Base-by-base conservation (phyloP, 2,797 vertebrate genomes). In the Carcharodon carcharias region DNA sequence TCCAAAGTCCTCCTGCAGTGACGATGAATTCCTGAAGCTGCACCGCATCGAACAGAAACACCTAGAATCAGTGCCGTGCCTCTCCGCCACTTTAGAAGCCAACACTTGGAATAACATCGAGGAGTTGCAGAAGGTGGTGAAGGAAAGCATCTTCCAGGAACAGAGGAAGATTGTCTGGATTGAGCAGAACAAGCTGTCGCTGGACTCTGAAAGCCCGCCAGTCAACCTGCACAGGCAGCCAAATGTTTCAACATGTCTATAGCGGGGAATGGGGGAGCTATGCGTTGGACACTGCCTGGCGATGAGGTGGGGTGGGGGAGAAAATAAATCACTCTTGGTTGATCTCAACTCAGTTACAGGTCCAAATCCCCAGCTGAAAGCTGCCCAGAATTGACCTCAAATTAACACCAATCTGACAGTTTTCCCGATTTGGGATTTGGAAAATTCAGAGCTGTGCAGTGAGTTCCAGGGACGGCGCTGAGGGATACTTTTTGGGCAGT, bases 61-160 rank as follows among this genome's bases (percentile, higher is more conserved):
- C 96, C 97, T 98, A 69, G 97, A 97, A 4, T 5, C 96, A 4
- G 97, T 98, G 69, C 98, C 98, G 0, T 98, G 97, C 96, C 98
- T 97, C 58, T 98, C 98, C 97, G 97, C 97, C 18, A 96, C 96
- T 0, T 97, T 98, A 96, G 97, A 97, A 0, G 96, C 97, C 31
- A 97, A 97, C 0, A 50, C 97, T 2, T 98, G 98, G 98, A 96
- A 93, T 95, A 97, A 97, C 0, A 35, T 96, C 0, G 97, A 98
- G 96, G 98, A 98, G 96, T 97, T 98, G 96, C 97, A 97, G 97
- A 98, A 98, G 96, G 97, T 98, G 71, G 97, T 98, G 28, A 98
- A 97, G 0, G 96, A 97, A 40, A 97, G 97, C 96, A 97, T 98
- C 96, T 97, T 98, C 96, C 98, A 98, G 97, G 98, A 98, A 92